Evolutionary conservation across 2,113 vertebrate genomes (phyloP).

Genomic region (Carlito syrichta): DNA sequence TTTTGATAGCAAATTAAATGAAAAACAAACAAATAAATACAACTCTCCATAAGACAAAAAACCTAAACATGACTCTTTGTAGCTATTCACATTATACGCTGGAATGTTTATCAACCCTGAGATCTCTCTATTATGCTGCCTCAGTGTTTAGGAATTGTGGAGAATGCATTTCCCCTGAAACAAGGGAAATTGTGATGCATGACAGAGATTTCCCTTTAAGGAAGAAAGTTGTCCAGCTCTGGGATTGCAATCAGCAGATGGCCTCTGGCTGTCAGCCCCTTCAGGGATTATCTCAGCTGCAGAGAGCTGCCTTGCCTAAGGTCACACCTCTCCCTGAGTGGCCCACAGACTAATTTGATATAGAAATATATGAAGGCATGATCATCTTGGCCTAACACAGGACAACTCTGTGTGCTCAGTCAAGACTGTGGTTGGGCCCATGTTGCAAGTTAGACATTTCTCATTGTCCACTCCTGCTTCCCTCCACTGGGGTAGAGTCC

Average conservation of each 20-base stretch:
- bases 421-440: background rate
- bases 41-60: background rate
- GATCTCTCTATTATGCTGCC: background rate
- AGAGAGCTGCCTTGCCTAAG: background rate
- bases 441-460: background rate
- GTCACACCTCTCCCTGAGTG: background rate
- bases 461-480: background rate
- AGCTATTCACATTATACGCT: background rate
- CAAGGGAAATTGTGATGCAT: background rate
- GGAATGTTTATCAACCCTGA: background rate
- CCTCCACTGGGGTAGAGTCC: background rate
- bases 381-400: background rate
- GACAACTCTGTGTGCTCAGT: background rate
- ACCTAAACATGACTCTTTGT: background rate
- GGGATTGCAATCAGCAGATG: background rate
- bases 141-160: background rate
- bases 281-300: background rate
- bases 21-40: conserved; percentile 1
- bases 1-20: background rate
- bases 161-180: background rate
- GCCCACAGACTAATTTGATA: background rate
- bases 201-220: background rate
- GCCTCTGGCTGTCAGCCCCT: background rate
- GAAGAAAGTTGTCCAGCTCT: background rate
- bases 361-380: background rate